Percentiles rank a stretch among this genome's conserved stretches.
These are phyloP conservation scores for Torymus texanus DNA, from an alignment of 2,888 invertebrate species.

Conservation along the genomic window DNA sequence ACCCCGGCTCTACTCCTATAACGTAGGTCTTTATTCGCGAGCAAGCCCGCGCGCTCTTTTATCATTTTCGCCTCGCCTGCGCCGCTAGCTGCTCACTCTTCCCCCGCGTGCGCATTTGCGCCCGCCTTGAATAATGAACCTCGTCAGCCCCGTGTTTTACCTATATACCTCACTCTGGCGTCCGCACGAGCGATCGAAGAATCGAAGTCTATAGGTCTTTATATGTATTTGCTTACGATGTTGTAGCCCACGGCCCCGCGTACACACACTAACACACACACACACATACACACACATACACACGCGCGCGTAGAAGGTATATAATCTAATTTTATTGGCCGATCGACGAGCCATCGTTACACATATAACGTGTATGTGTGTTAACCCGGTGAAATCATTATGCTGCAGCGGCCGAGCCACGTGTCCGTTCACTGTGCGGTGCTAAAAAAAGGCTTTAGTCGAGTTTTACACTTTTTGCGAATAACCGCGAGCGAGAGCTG, in stretches of 20 bases:
- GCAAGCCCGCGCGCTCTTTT: constrained; percentile 37
- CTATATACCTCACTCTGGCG: constrained; percentile 31
- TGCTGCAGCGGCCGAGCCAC: too few relatives aligned
- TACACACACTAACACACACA: background rate
- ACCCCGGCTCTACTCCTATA: background rate
- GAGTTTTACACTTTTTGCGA: too few relatives aligned
- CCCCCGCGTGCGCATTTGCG: constrained; percentile 22
- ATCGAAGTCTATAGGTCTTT: constrained; percentile 49
- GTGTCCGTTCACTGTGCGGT: too few relatives aligned
- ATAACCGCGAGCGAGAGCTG: too few relatives aligned
- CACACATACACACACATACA: background rate
- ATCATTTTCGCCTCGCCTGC: constrained; percentile 31
- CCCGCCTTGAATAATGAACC: constrained; percentile 52
- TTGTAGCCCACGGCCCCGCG: too few relatives aligned
- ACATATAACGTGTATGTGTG: too few relatives aligned
- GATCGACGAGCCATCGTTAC: background rate
- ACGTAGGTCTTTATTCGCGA: constrained; percentile 33
- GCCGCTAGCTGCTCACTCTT: background rate
- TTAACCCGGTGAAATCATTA: too few relatives aligned
- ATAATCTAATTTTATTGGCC: constrained; percentile 30
- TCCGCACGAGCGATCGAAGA: constrained; percentile 49
- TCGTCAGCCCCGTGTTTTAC: constrained; percentile 34
- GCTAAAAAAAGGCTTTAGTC: too few relatives aligned
- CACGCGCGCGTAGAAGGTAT: background rate
- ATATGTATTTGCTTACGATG: constrained; percentile 27